Base-by-base conservation (phyloP, 2,113 vertebrate genomes). In the Antigone vipio region DNA sequence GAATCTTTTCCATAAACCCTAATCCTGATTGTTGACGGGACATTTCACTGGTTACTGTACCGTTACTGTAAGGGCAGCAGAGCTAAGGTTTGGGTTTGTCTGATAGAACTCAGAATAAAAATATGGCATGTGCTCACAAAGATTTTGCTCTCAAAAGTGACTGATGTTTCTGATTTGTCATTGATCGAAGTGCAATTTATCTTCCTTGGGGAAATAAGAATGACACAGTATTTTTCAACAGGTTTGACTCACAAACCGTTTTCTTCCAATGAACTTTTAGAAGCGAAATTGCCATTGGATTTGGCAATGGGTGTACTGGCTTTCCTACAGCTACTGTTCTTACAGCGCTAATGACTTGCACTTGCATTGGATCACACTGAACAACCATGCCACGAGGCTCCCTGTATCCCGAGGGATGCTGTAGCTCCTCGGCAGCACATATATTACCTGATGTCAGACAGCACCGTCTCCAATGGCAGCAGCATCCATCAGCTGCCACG, bases 371-470 rank as follows among this genome's bases (percentile, higher is more conserved):
- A 87, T 78, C 89, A 74, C 80, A 85, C 56, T 2, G 49, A 89
- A 74, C 1, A 4, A 62, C 45, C 9, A 1, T 85, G 74, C 89
- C 74, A 94, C 0, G 4, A 88, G 69, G 87, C 77, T 92, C 53
- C 22, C 80, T 58, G 76, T 52, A 58, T 77, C 92, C 89, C 50
- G 0, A 76, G 91, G 89, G 97, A 96, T 89, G 67, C 86, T 87
- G 89, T 19, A 87, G 69, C 77, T 95, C 81, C 72, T 71, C 1
- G 2, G 89, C 89, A 92, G 84, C 89, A 82, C 84, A 92, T 83
- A 66, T 20, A 91, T 91, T 79, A 93, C 81, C 66, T 69, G 77
- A 85, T 88, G 89, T 73, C 92, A 96, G 84, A 85, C 80, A 91
- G 76, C 85, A 40, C 64, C 8, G 13, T 81, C 85, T 92, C 91